Evolutionary conservation across 2,113 vertebrate genomes (phyloP).

Genomic region (Oxyruncus cristatus): DNA sequence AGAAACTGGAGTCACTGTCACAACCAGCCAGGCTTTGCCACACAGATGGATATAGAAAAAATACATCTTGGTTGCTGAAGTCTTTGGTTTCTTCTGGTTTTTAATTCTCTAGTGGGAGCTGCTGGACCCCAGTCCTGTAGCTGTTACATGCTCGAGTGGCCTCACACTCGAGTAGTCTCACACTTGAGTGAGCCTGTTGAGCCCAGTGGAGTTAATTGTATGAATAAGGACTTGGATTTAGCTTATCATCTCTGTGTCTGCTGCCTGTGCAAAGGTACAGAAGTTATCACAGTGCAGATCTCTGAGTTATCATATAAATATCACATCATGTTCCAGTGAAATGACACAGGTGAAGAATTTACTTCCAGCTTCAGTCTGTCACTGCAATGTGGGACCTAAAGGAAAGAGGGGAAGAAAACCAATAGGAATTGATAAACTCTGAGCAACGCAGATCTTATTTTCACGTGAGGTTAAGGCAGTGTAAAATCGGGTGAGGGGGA

Average conservation of each 20-base stretch:
- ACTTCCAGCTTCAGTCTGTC: background rate
- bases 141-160: background rate
- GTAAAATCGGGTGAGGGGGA: background rate
- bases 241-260: background rate
- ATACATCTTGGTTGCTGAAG: background rate
- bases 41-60: background rate
- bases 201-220: background rate
- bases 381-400: background rate
- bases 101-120: background rate
- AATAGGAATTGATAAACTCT: background rate
- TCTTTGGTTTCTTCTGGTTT: background rate
- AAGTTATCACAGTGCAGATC: background rate
- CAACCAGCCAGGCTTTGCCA: background rate
- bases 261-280: background rate
- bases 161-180: background rate
- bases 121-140: background rate
- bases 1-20: background rate
- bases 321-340: background rate
- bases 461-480: background rate
- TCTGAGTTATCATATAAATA: background rate
- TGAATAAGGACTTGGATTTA: background rate
- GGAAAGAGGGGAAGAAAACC: background rate
- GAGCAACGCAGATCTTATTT: background rate
- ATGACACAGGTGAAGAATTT: background rate
- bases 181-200: background rate